phyloP scores from a whole-genome alignment of 2,113 vertebrate genomes.

The Phainopepla nitens region DNA sequence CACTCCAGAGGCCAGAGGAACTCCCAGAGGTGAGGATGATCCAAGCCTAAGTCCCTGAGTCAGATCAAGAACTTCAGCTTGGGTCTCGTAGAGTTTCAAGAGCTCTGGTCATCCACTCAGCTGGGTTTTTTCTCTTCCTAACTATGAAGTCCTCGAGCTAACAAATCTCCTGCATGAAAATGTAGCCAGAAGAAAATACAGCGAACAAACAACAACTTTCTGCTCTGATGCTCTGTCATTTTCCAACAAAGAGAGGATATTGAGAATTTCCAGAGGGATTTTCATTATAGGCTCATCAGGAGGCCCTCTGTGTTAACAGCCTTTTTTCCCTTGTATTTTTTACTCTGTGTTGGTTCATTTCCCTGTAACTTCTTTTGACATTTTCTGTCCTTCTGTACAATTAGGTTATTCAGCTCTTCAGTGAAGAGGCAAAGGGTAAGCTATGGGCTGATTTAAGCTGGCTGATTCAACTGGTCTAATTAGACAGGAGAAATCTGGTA shows the following conservation, averaged over 20 bases:
- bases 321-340: neutral
- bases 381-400: neutral
- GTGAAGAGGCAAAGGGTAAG: neutral
- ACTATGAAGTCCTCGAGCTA: rapidly evolving
- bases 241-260: neutral
- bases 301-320: neutral
- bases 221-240: neutral
- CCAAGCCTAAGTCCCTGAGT: neutral
- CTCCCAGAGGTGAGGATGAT: neutral
- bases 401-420: neutral
- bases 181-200: neutral
- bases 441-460: neutral
- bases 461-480: neutral
- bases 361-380: neutral
- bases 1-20: neutral
- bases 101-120: neutral
- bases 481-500: neutral
- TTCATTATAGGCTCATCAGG: neutral
- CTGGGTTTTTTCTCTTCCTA: neutral
- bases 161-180: neutral
- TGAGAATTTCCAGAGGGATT: neutral
- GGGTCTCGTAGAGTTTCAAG: neutral
- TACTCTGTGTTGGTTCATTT: neutral
- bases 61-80: neutral
- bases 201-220: neutral